These are phyloP conservation scores for Hymenopus coronatus DNA, from an alignment of 2,888 invertebrate genomes.

Conservation along the genomic window DNA sequence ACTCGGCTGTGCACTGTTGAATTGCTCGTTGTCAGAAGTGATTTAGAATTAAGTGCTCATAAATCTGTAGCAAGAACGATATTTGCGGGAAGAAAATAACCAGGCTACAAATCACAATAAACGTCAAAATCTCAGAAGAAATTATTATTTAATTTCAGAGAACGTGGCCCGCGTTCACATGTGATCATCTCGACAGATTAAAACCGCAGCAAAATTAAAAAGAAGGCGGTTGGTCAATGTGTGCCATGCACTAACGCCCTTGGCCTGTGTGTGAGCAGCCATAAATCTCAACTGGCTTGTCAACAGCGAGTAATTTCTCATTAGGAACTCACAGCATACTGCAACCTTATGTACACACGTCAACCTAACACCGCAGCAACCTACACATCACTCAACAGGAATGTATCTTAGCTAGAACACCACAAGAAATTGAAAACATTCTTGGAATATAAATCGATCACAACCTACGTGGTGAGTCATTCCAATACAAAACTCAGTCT, in stretches of 20 bases:
- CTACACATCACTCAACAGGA: not conserved
- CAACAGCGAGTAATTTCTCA: conserved; percentile 11
- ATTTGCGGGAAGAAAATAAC: not conserved
- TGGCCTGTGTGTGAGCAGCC: not conserved
- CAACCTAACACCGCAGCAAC: not conserved
- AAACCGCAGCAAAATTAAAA: not conserved
- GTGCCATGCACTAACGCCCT: not conserved
- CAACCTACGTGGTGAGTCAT: too few relatives aligned
- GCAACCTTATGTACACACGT: not conserved
- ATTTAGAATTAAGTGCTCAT: not conserved
- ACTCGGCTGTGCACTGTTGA: not conserved
- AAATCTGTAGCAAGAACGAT: not conserved
- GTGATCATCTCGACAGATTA: not conserved
- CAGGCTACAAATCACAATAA: not conserved
- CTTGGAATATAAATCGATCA: too few relatives aligned
- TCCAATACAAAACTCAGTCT: too few relatives aligned
- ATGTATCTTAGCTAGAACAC: too few relatives aligned
- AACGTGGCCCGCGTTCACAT: not conserved
- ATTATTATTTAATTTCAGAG: not conserved
- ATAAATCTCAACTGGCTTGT: conserved; percentile 3
- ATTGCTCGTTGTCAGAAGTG: not conserved
- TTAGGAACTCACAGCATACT: not conserved
- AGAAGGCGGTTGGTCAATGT: not conserved
- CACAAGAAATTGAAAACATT: too few relatives aligned
- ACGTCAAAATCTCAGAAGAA: not conserved